Evolutionary conservation across 2,888 invertebrate species (phyloP).

Genomic region (Mechanitis mazaeus): DNA sequence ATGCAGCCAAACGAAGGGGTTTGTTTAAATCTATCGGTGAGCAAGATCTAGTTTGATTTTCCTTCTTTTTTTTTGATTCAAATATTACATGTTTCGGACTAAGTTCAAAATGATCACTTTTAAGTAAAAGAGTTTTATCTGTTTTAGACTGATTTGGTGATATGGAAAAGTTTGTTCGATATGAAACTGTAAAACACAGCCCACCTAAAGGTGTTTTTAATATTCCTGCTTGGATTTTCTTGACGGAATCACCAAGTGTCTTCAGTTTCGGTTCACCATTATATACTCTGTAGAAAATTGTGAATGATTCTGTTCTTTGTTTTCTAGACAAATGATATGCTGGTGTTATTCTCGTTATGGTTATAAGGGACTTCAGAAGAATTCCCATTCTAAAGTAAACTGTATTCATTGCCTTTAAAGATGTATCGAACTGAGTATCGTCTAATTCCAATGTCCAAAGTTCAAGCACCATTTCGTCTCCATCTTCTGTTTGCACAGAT

Average conservation of each 20-base stretch:
- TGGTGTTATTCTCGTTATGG: slow-evolving; percentile 93
- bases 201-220: slow-evolving; percentile 93
- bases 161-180: slow-evolving; percentile 94
- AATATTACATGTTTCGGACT: slow-evolving; percentile 81
- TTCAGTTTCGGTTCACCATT: slow-evolving; percentile 87
- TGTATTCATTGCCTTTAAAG: slow-evolving; percentile 84
- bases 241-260: slow-evolving; percentile 86
- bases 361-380: slow-evolving; percentile 91
- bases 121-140: slow-evolving; percentile 85
- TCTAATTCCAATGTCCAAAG: slow-evolving; percentile 88
- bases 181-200: slow-evolving; percentile 87
- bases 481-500: slow-evolving; percentile 91
- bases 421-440: slow-evolving; percentile 81
- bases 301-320: slow-evolving; percentile 92
- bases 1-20: slow-evolving; percentile 85
- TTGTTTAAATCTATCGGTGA: slow-evolving; percentile 80
- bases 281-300: slow-evolving; percentile 92
- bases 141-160: slow-evolving; percentile 87
- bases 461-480: slow-evolving; percentile 93
- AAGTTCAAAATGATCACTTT: slow-evolving; percentile 93
- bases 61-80: slow-evolving; percentile 77
- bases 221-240: slow-evolving; percentile 89
- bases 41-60: slow-evolving; percentile 45
- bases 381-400: slow-evolving; percentile 96
- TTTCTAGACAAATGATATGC: slow-evolving; percentile 93